Evolutionary conservation across 1,140 invertebrate species (phyloP).

Genomic region (Calephelis virginiensis): DNA sequence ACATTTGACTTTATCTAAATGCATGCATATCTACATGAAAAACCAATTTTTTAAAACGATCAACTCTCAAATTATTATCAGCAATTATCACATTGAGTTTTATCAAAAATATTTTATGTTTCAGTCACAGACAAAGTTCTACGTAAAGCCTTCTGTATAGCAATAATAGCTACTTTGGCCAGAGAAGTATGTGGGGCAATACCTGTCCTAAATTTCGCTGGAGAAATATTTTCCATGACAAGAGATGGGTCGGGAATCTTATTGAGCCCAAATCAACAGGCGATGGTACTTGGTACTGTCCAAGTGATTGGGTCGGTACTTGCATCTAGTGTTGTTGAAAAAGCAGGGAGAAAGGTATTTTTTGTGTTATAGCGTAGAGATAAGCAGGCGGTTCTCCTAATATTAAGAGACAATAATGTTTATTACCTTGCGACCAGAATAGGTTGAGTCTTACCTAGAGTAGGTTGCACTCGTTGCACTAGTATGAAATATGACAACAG

Average conservation of each 20-base stretch:
- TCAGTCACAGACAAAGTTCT: slow-evolving; percentile 41
- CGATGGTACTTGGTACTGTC: slow-evolving; percentile 57
- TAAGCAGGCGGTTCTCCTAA: background rate
- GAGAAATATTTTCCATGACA: slow-evolving; percentile 48
- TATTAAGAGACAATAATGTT: background rate
- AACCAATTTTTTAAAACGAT: no score
- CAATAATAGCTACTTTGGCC: slow-evolving; percentile 33
- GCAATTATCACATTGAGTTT: background rate
- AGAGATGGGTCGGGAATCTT: slow-evolving; percentile 34
- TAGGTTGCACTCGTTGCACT: no score
- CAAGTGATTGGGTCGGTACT: slow-evolving; percentile 52
- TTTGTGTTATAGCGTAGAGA: background rate
- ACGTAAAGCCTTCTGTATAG: slow-evolving; percentile 39
- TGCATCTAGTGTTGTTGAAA: slow-evolving; percentile 53
- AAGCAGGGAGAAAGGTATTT: slow-evolving; percentile 55
- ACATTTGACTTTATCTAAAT: no score
- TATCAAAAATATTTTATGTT: background rate
- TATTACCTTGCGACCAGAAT: no score
- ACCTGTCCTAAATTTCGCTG: slow-evolving; percentile 59
- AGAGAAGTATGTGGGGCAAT: slow-evolving; percentile 26
- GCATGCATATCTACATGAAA: no score
- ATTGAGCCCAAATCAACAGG: slow-evolving; percentile 58
- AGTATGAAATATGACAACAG: no score
- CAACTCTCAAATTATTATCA: no score
- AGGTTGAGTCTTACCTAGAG: no score